A percentile compares a stretch with the other conserved stretches of the same genome.
phyloP scores from a whole-genome alignment of 2,113 vertebrate genomes.

The Glaucomys volans region DNA sequence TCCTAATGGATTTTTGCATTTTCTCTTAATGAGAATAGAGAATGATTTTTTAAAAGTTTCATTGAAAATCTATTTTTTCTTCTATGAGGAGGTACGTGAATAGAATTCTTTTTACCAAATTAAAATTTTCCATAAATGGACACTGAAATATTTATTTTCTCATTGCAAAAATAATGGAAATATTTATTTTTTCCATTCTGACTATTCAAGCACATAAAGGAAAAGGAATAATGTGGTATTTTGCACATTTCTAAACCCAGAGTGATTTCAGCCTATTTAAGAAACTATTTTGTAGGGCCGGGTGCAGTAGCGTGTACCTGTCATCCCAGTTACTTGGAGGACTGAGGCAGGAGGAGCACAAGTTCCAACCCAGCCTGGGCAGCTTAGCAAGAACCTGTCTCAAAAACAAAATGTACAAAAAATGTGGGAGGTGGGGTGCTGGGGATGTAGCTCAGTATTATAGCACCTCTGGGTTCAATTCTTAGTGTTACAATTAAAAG shows the following conservation, averaged over 20 bases:
- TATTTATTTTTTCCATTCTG: background rate
- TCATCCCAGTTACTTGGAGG: background rate
- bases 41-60: conserved; percentile 11
- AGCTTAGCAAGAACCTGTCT: background rate
- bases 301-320: background rate
- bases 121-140: background rate
- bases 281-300: background rate
- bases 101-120: conserved; percentile 28
- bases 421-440: too few species aligned
- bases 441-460: background rate
- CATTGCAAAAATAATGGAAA: conserved; percentile 13
- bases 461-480: background rate
- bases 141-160: conserved; percentile 38
- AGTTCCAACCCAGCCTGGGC: background rate
- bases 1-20: conserved; percentile 54
- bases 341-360: background rate
- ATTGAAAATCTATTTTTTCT: conserved; percentile 51
- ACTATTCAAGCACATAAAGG: background rate
- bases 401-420: background rate
- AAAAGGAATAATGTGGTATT: background rate
- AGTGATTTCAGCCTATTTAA: background rate
- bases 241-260: background rate
- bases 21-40: conserved; percentile 18
- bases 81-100: background rate
- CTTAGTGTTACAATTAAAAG: too few species aligned